phyloP scores from a whole-genome alignment of 2,797 vertebrate genomes.

The Chelon auratus region DNA sequence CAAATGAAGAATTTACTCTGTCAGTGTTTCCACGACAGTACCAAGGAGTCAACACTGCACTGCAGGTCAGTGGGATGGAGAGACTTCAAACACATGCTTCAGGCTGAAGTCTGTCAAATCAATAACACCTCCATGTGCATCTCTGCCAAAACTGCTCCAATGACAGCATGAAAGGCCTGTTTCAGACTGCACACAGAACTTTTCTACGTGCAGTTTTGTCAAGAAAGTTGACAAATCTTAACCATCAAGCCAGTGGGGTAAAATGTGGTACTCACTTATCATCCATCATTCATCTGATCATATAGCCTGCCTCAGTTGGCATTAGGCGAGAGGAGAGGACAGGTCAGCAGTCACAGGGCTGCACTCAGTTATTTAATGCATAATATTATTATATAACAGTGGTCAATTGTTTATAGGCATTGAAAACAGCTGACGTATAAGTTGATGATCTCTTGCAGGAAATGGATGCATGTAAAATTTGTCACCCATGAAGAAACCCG shows the following conservation, averaged over 20 bases:
- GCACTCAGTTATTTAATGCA: no score
- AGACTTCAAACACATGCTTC: slow-evolving; percentile 63
- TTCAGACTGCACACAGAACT: slow-evolving; percentile 27
- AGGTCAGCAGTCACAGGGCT: no score
- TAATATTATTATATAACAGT: no score
- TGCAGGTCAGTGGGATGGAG: slow-evolving; percentile 41
- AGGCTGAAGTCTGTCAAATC: slow-evolving; percentile 71
- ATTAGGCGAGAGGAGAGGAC: no score
- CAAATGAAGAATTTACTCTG: slow-evolving; percentile 43
- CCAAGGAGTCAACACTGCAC: slow-evolving; percentile 28
- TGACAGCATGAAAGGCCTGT: slow-evolving; percentile 15
- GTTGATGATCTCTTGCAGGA: no score
- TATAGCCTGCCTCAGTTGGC: no score
- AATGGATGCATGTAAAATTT: no score
- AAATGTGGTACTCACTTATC: no score
- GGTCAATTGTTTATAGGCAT: no score
- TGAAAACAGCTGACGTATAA: no score
- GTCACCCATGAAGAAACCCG: no score
- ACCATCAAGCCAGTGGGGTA: neutral
- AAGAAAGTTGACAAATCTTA: slow-evolving; percentile 29
- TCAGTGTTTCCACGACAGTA: slow-evolving; percentile 47
- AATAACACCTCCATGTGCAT: slow-evolving; percentile 70
- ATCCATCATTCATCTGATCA: no score
- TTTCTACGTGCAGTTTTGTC: slow-evolving; percentile 16
- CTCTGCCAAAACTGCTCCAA: slow-evolving; percentile 57